Conservation (phyloP, 2,113 vertebrate species). For the Anarrhichthys ocellatus region DNA sequence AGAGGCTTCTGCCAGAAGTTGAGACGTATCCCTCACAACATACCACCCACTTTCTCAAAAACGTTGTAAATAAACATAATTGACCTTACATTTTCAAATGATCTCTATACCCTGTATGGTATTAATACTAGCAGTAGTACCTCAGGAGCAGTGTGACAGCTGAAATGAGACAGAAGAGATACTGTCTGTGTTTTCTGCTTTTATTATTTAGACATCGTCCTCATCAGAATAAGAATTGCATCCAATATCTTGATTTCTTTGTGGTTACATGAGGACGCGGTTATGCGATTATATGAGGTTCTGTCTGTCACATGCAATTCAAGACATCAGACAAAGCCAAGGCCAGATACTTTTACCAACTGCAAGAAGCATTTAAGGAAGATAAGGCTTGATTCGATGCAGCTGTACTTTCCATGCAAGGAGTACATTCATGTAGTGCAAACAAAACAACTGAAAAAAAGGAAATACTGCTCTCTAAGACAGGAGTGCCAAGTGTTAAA, state of each 20-base stretch:
- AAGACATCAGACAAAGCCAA: background rate
- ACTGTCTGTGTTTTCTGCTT: background rate
- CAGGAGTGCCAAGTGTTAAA: background rate
- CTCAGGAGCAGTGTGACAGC: background rate
- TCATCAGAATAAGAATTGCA: constrained; percentile 2
- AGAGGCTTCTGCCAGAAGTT: background rate
- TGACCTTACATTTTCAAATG: background rate
- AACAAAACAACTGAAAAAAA: background rate
- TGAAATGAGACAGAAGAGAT: background rate
- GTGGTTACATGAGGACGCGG: background rate
- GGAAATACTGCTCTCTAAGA: background rate
- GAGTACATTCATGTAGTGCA: background rate
- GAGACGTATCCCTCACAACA: background rate
- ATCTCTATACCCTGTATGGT: background rate
- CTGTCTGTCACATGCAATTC: background rate
- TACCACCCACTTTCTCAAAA: background rate
- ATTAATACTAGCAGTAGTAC: background rate
- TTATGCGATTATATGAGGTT: background rate
- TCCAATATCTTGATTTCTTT: background rate
- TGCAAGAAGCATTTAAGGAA: background rate
- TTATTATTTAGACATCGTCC: background rate
- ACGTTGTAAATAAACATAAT: background rate
- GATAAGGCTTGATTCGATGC: background rate
- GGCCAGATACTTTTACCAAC: background rate
- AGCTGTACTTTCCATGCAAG: background rate